Evolutionary conservation across 2,113 vertebrate genomes (phyloP).

Genomic region (Cyprinodon tularosa): DNA sequence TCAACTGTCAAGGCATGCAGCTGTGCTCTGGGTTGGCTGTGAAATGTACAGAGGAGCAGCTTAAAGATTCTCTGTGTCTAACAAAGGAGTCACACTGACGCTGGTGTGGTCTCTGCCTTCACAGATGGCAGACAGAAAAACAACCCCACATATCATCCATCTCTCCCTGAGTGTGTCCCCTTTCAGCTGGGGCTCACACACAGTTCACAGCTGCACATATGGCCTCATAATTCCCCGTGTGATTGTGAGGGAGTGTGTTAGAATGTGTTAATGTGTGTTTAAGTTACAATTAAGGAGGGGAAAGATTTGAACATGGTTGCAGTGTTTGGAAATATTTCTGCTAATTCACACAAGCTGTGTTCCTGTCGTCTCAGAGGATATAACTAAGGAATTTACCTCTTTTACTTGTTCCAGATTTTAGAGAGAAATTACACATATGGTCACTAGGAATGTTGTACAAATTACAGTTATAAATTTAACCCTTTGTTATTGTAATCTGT

Average conservation of each 20-base stretch:
- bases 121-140: constrained; percentile 60
- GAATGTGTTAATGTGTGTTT: background rate
- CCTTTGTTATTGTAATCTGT: background rate
- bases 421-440: constrained; percentile 23
- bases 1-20: constrained; percentile 39
- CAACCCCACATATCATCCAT: constrained; percentile 51
- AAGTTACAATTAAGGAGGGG: background rate
- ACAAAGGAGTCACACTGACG: constrained; percentile 40
- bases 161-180: constrained; percentile 38
- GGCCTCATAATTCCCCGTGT: constrained; percentile 43
- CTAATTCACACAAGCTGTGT: constrained; percentile 8
- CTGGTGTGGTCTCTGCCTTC: constrained; percentile 36
- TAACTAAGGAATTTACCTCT: constrained; percentile 3
- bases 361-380: constrained; percentile 16
- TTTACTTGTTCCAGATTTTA: constrained; percentile 7
- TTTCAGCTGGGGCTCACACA: constrained; percentile 52
- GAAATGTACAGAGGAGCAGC: constrained; percentile 37
- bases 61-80: constrained; percentile 35
- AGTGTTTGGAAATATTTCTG: background rate
- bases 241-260: constrained; percentile 12
- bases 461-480: constrained; percentile 19
- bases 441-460: constrained; percentile 29
- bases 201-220: constrained; percentile 69
- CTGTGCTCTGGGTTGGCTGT: constrained; percentile 44
- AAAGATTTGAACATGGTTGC: background rate